Evolutionary conservation across 2,888 invertebrate genomes (phyloP), one percentile per base, ranked within the genome.

Genomic region (Synanthedon formicaeformis): DNA sequence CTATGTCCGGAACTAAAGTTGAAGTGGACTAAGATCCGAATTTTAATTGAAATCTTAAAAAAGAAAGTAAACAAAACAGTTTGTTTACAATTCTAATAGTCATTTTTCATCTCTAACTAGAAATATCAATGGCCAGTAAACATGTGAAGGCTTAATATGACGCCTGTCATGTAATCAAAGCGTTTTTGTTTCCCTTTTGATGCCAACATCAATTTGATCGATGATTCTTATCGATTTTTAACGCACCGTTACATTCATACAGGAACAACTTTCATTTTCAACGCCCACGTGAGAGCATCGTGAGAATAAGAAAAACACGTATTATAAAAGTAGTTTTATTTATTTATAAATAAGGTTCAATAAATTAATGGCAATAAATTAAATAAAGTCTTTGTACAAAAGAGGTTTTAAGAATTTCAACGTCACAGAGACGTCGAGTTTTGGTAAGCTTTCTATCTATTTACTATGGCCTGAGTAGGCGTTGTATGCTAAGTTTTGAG

Each of bases 401-500:
- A 71, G 75, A 73, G 73, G 71, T 74, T 66, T 34, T 34, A 48
- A 58, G 52, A 54, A 48, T 59, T 56, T 56, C 55, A 58, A 52
- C 53, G 41, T 50, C 45, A 41, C 12, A n/a, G 13, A 23, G 49
- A 50, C 51, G 23, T 48, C 48, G 23, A 40, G 51, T 66, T 66
- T 69, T 68, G 66, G 60, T 64, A 64, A 52, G 14, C 57, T 63
- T 58, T 61, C 61, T 67, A 68, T 65, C 67, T 75, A 80, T 59
- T 75, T 73, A 59, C 67, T 69, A 61, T 78, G 82, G n/a, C 66
- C 67, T 1, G 81, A 68, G 73, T 91, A 90, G 48, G 90, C 93
- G 66, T 88, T 89, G 80, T 94, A 94, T 41, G 94, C 93, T 62
- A 93, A 69, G 62, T 92, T 91, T 61, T 93, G 91, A 48, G 90